Evolutionary conservation across 1,140 invertebrate genomes (phyloP).

Genomic region (Ceratina calcarata): DNA sequence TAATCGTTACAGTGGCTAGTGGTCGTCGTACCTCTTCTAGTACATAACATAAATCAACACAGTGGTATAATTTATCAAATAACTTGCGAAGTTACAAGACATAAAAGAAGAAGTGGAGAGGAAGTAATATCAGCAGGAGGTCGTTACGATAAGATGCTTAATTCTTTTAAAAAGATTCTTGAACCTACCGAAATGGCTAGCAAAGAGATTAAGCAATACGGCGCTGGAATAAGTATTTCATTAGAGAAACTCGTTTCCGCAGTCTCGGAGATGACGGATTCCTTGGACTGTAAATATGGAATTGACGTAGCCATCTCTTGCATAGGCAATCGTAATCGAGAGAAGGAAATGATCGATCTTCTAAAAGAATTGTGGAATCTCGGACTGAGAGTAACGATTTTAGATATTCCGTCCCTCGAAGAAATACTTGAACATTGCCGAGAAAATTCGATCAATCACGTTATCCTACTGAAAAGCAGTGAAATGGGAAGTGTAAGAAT

Average conservation of each 20-base stretch:
- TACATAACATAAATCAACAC: constrained; percentile 85
- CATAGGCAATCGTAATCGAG: constrained; percentile 81
- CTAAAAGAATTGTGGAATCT: constrained; percentile 82
- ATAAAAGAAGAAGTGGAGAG: constrained; percentile 80
- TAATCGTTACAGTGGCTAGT: constrained; percentile 81
- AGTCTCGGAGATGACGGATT: constrained; percentile 78
- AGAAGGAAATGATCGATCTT: constrained; percentile 84
- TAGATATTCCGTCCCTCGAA: constrained; percentile 82
- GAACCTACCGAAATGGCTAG: constrained; percentile 71
- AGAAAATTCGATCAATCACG: constrained; percentile 83
- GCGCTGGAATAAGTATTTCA: constrained; percentile 88
- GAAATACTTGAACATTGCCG: constrained; percentile 86
- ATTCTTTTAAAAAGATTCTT: constrained; percentile 73
- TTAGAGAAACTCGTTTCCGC: constrained; percentile 85
- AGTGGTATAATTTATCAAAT: constrained; percentile 88
- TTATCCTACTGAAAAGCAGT: constrained; percentile 85
- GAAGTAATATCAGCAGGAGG: constrained; percentile 86
- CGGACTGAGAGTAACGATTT: constrained; percentile 80
- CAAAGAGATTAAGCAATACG: constrained; percentile 81
- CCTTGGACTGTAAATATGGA: constrained; percentile 70
- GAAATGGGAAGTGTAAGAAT: constrained; percentile 84
- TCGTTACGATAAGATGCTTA: constrained; percentile 75
- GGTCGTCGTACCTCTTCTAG: constrained; percentile 83
- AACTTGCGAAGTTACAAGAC: constrained; percentile 83
- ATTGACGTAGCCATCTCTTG: constrained; percentile 86